Percentiles rank a stretch among this genome's conserved stretches.
Conservation (phyloP, 2,113 vertebrate species). For the Tachysurus vachellii region DNA sequence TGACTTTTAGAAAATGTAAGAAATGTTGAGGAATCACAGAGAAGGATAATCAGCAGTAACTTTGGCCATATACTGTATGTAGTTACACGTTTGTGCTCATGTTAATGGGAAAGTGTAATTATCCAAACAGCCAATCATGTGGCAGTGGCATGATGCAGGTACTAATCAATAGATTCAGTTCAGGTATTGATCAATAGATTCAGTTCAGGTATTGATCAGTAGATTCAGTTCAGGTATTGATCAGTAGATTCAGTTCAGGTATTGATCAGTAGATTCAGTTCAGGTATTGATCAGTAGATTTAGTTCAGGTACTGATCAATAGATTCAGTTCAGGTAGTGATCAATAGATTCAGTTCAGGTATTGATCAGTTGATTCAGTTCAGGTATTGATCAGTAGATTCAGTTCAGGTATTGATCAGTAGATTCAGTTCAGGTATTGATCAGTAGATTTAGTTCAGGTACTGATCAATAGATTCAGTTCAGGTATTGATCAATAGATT, state of each 20-base stretch:
- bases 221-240: neutral
- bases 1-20: neutral
- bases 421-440: neutral
- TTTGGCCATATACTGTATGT: neutral
- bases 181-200: no score
- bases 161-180: neutral
- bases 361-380: neutral
- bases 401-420: neutral
- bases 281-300: no score
- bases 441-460: neutral
- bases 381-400: no score
- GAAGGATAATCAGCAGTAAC: neutral
- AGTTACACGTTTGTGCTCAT: neutral
- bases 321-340: neutral
- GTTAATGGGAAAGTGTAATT: neutral
- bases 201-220: neutral
- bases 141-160: neutral
- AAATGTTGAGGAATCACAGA: neutral
- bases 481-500: no score
- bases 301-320: neutral
- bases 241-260: neutral
- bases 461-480: neutral
- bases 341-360: neutral
- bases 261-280: neutral
- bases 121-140: neutral